Evolutionary conservation across 2,888 invertebrate genomes (phyloP).

Genomic region (Coremacera marginata): DNA sequence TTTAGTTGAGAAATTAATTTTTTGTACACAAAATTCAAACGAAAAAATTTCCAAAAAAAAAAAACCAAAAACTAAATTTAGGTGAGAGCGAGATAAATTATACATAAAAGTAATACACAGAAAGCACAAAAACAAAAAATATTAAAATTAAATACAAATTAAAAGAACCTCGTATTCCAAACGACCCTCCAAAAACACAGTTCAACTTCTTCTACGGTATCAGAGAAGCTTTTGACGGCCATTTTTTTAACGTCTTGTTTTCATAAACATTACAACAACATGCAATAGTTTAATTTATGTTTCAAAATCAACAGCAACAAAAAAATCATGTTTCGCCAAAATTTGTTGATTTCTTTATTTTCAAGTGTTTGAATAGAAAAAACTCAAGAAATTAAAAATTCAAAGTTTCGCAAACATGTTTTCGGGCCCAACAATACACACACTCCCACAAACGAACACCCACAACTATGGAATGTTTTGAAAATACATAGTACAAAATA

Average conservation of each 20-base stretch:
- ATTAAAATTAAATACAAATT: slow-evolving; percentile 1
- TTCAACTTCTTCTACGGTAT: slow-evolving; percentile 61
- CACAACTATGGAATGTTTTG: slow-evolving; percentile 55
- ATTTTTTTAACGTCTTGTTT: neutral
- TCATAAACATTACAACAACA: slow-evolving; percentile 38
- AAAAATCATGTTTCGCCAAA: slow-evolving; percentile 30
- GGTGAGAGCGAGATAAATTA: neutral
- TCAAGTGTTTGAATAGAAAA: neutral
- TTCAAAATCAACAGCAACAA: slow-evolving; percentile 40
- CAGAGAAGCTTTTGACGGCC: slow-evolving; percentile 54
- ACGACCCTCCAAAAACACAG: slow-evolving; percentile 17
- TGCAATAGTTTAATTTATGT: slow-evolving; percentile 63
- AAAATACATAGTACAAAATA: slow-evolving; percentile 60
- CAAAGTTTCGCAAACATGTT: slow-evolving; percentile 17
- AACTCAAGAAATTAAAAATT: neutral
- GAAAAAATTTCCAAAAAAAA: neutral
- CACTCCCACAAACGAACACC: slow-evolving; percentile 44
- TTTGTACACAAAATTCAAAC: neutral
- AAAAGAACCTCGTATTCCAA: neutral
- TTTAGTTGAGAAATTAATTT: too few species aligned
- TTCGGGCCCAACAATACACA: slow-evolving; percentile 30
- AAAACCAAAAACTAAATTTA: slow-evolving; percentile 2
- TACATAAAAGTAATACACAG: neutral
- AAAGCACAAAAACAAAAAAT: neutral
- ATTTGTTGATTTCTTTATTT: neutral